A percentile compares a stretch with the other conserved stretches of the same genome.
Conservation (phyloP, 2,113 vertebrate genomes). For the Uropsilus gracilis region DNA sequence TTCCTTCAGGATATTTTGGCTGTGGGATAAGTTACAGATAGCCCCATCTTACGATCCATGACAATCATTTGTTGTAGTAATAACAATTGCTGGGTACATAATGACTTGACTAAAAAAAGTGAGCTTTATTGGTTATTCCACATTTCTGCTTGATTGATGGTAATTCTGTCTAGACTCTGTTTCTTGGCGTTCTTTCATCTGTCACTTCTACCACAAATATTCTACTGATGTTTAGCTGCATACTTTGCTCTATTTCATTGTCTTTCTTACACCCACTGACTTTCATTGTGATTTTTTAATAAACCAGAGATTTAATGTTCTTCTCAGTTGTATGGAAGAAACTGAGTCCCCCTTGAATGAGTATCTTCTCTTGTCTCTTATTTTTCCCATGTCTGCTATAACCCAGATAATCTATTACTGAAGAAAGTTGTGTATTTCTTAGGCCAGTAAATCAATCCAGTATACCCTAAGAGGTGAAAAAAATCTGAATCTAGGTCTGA, state of each 20-base stretch:
- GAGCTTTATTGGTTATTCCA: constrained; percentile 36
- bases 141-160: constrained; percentile 11
- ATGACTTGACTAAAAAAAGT: constrained; percentile 35
- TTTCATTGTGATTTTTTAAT: neutral
- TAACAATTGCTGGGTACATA: neutral
- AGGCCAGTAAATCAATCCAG: too few relatives aligned
- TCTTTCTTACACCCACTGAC: neutral
- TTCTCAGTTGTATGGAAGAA: neutral
- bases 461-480: neutral
- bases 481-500: neutral
- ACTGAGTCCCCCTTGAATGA: neutral
- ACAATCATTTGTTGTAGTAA: neutral
- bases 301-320: neutral
- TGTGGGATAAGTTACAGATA: constrained; percentile 37
- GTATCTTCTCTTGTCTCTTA: neutral
- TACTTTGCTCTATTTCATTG: neutral
- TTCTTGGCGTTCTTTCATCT: constrained; percentile 16
- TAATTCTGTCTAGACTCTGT: neutral
- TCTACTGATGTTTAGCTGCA: neutral
- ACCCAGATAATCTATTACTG: neutral
- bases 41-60: neutral
- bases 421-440: neutral
- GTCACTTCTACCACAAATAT: neutral
- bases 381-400: neutral
- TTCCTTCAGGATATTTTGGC: constrained; percentile 20